Conservation (phyloP, 2,888 invertebrate genomes). For the Ophioninae sp. region DNA sequence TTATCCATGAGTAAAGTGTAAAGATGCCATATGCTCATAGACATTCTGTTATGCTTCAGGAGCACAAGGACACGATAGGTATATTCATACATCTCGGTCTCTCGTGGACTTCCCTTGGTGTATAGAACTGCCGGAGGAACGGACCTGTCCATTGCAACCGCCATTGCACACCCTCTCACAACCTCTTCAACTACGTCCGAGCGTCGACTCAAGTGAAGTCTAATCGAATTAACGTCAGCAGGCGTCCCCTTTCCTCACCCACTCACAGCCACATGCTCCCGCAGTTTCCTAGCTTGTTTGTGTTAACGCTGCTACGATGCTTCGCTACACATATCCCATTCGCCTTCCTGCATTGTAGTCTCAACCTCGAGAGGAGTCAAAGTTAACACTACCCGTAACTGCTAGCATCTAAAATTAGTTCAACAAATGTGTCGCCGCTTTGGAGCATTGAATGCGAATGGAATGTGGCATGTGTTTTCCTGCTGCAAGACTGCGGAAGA, state of each 20-base stretch:
- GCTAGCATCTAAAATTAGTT: background rate
- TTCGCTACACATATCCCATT: background rate
- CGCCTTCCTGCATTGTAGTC: slow-evolving; percentile 4
- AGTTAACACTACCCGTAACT: slow-evolving; percentile 2
- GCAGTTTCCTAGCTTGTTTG: slow-evolving; percentile 23
- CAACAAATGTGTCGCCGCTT: background rate
- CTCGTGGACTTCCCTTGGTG: background rate
- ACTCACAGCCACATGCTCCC: slow-evolving; percentile 24
- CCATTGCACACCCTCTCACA: slow-evolving; percentile 22
- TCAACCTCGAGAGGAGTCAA: background rate
- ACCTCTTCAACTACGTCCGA: slow-evolving; percentile 31
- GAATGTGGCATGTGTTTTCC: background rate
- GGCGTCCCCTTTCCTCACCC: slow-evolving; percentile 28
- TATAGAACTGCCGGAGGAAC: slow-evolving; percentile 7
- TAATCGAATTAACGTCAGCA: slow-evolving; percentile 58
- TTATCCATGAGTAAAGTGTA: background rate
- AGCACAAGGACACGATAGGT: background rate
- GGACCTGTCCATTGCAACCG: slow-evolving; percentile 40
- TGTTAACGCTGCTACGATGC: slow-evolving; percentile 31
- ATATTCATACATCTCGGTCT: background rate
- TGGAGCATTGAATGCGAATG: background rate
- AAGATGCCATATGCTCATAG: slow-evolving; percentile 1
- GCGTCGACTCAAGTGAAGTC: slow-evolving; percentile 57
- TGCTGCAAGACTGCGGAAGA: background rate
- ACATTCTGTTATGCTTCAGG: background rate